Evolutionary conservation across 2,888 invertebrate genomes (phyloP).

Genomic region (Nomada flava): DNA sequence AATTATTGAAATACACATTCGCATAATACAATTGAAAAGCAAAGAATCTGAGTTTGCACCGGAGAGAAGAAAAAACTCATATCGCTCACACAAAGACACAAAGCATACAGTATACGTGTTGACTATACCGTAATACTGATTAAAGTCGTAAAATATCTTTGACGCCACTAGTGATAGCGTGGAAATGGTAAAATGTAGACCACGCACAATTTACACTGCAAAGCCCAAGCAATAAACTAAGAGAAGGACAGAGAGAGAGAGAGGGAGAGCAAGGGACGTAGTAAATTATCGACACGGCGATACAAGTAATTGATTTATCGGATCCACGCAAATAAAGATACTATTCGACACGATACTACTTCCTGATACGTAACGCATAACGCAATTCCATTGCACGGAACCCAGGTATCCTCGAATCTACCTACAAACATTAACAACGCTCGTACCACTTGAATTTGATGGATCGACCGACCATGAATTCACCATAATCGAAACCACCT

Average conservation of each 20-base stretch:
- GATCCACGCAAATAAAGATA: slow-evolving; percentile 50
- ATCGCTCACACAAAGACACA: slow-evolving; percentile 1
- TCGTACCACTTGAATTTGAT: slow-evolving; percentile 1
- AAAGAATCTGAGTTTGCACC: background rate
- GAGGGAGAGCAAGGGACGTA: slow-evolving; percentile 9
- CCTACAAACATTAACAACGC: background rate
- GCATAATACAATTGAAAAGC: slow-evolving; percentile 2
- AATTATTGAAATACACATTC: background rate
- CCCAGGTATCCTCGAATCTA: slow-evolving; percentile 2
- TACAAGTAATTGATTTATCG: slow-evolving; percentile 53
- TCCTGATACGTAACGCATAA: slow-evolving; percentile 37
- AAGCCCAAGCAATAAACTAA: slow-evolving; percentile 39
- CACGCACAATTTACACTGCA: slow-evolving; percentile 7
- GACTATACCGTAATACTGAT: slow-evolving; percentile 29
- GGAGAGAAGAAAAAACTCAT: slow-evolving; percentile 1
- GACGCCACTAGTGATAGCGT: slow-evolving; percentile 38
- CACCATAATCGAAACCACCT: background rate
- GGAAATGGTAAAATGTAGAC: slow-evolving; percentile 27
- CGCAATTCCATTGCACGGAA: background rate
- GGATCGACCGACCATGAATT: background rate
- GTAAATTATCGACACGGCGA: slow-evolving; percentile 45
- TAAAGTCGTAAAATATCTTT: slow-evolving; percentile 51
- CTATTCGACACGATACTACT: slow-evolving; percentile 22
- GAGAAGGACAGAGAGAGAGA: background rate
- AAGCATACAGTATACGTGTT: slow-evolving; percentile 8